Base-by-base conservation (phyloP, 2,113 vertebrate species). In the Garra rufa region DNA sequence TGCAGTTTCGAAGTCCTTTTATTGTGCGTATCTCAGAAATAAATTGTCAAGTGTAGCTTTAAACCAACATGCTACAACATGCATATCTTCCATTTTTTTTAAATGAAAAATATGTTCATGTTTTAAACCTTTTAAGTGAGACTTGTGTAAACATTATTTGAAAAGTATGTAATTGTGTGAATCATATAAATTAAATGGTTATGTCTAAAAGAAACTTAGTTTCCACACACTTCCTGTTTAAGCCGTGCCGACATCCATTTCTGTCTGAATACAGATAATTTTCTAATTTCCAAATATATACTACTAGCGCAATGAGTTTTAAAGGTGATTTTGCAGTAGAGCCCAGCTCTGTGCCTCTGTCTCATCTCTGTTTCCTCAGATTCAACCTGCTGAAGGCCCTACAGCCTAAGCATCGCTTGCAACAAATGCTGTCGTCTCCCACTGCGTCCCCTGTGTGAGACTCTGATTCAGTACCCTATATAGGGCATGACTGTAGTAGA, bases 311-410 rank as follows among this genome's bases (percentile, higher is more conserved):
- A n/a, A 28, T 59, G 44, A 28, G 30, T 21, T 30, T 76, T 52
- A 30, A 26, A 43, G 75, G 81, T 44, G 67, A 21, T 41, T 30
- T n/a, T 79, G 63, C 83, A 78, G 74, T 70, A 50, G 81, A 84
- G 83, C 85, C 76, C 80, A 87, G 80, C 17, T 85, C 85, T 87
- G 69, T 83, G 81, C 71, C 77, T 88, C 48, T 88, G 44, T 87
- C 43, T 89, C 85, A 86, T 92, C 85, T 83, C 73, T 88, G 52
- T 57, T 77, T 91, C 86, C 90, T 91, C 92, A 95, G 95, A 95
- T 95, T 95, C 93, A 94, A 95, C 93, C 93, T 94, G 75, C 91
- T 95, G 91, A 94, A 93, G 92, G 93, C 38, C 81, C 91, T 95
- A 90, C 94, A 95, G 92, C 92, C 94, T 89, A 95, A 95, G 92